A percentile compares a stretch with the other conserved stretches of the same genome.
Conservation (phyloP, 2,888 invertebrate species). For the Caenorhabditis uteleia region DNA sequence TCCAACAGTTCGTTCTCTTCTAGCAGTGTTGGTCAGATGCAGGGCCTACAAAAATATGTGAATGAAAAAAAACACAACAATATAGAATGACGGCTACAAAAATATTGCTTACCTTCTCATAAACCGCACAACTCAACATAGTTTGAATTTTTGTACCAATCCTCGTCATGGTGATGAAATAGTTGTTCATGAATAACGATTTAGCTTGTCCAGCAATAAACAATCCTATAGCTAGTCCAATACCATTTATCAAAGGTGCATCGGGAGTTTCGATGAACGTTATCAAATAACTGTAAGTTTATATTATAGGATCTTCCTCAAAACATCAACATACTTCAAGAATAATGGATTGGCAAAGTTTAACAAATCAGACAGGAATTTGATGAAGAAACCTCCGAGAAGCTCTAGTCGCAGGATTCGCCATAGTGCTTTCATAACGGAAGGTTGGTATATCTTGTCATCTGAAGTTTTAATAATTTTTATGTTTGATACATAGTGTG, state of each 20-base stretch:
- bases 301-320: not conserved
- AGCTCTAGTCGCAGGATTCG: slow-evolving; percentile 62
- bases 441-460: slow-evolving; percentile 40
- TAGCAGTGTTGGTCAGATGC: slow-evolving; percentile 71
- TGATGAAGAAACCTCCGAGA: slow-evolving; percentile 57
- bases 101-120: slow-evolving; percentile 68
- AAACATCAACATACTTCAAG: slow-evolving; percentile 53
- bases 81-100: not conserved
- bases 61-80: too few relatives aligned
- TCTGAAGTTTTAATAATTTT: slow-evolving; percentile 10
- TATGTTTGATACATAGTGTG: not conserved
- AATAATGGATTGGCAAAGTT: slow-evolving; percentile 64
- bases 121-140: slow-evolving; percentile 64
- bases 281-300: slow-evolving; percentile 55
- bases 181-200: slow-evolving; percentile 55
- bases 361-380: slow-evolving; percentile 61
- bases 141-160: slow-evolving; percentile 62
- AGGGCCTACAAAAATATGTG: slow-evolving; percentile 67
- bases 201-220: slow-evolving; percentile 52
- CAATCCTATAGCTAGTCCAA: slow-evolving; percentile 57
- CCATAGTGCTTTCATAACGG: slow-evolving; percentile 59
- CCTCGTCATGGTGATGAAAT: slow-evolving; percentile 55
- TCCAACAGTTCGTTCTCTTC: slow-evolving; percentile 72
- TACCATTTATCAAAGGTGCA: slow-evolving; percentile 58
- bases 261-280: slow-evolving; percentile 60